Evolutionary conservation across 2,113 vertebrate species (phyloP), one percentile per base, ranked within the genome.

Genomic region (Spea bombifrons): DNA sequence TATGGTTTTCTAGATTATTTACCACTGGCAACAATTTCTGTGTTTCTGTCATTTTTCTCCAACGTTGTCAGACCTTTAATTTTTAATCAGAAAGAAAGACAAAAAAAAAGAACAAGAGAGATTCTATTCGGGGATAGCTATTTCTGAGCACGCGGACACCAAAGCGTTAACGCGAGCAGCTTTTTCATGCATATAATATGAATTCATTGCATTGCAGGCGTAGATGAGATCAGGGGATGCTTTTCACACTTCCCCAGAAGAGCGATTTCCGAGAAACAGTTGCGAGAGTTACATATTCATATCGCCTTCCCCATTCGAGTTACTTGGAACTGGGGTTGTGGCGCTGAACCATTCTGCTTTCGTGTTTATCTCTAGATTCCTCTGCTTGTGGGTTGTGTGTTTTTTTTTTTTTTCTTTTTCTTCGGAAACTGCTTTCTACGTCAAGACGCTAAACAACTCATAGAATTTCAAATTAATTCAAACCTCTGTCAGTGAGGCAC

Each of bases 251-350:
- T 80, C 70, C 66, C 65, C 71, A 52, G 71, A 80, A 80, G 12
- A n/a, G 7, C 52, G 4, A 9, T 49, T 80, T 80, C 77, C 66
- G 50, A 67, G 77, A 80, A 80, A 80, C 63, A 30, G 15, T 66
- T 73, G 52, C 61, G 16, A 16, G 66, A 71, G 8, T 4, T 8
- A 45, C 49, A 10, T 53, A 17, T 49, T 47, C n/a, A n/a, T n/a
- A 52, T 79, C 44, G 55, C 43, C 69, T 80, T 80, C 77, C 77
- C 45, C 52, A 67, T 73, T 73, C 45, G n/a, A 59, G 71, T 80
- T 80, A 73, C 77, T 80, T 61, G 64, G 77, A 80, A 80, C 8
- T 43, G 0, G 76, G 69, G 76, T 50, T 66, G 69, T 46, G 69
- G 77, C 44, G 16, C 8, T 13, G 45, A 16, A 7, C 43, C 30